Conservation (phyloP, 2,113 vertebrate species). For the Penelope pileata region DNA sequence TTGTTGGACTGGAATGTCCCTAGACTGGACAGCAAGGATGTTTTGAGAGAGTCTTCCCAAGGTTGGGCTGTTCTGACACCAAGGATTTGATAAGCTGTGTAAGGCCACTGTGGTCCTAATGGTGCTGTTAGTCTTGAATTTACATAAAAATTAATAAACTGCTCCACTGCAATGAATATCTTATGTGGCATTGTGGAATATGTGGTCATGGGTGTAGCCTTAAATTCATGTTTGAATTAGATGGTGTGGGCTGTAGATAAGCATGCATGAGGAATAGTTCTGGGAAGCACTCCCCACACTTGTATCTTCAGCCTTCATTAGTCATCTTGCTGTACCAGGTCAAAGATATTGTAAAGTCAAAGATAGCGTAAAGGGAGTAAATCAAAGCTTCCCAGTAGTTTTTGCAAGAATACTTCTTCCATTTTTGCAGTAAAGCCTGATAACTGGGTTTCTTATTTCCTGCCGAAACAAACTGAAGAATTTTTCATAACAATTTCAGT, state of each 20-base stretch:
- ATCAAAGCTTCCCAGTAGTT: neutral
- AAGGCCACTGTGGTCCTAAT: neutral
- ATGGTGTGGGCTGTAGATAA: neutral
- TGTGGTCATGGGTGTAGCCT: neutral
- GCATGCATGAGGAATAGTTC: neutral
- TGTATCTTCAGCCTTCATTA: neutral
- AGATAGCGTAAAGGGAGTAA: neutral
- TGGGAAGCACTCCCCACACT: neutral
- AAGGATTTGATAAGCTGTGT: conserved; percentile 17
- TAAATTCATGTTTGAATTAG: neutral
- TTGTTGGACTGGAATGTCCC: conserved; percentile 27
- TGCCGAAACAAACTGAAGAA: neutral
- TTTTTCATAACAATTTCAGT: neutral
- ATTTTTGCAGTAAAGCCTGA: neutral
- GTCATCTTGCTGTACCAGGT: neutral
- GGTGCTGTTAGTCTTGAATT: neutral
- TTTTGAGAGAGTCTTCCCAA: conserved; percentile 28
- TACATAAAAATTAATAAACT: neutral
- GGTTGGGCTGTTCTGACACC: neutral
- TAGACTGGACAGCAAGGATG: neutral
- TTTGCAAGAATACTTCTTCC: neutral
- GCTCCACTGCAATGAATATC: neutral
- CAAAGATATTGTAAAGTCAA: neutral
- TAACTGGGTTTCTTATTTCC: neutral
- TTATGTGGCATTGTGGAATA: neutral